A percentile compares a stretch with the other conserved stretches of the same genome.
phyloP scores from a whole-genome alignment of 2,888 invertebrate species.

The Ormyrus nitidulus region DNA sequence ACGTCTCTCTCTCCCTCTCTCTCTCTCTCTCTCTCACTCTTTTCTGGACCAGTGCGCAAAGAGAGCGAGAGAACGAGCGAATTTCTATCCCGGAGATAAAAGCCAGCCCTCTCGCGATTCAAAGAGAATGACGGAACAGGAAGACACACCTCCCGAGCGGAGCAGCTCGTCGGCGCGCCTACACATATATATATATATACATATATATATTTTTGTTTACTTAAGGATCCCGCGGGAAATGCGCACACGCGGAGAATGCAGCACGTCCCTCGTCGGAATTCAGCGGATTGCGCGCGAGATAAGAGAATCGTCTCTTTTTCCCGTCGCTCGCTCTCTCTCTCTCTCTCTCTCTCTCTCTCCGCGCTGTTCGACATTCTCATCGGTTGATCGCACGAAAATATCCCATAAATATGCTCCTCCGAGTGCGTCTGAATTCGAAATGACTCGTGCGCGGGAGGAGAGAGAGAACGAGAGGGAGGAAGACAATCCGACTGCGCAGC shows the following conservation, averaged over 20 bases:
- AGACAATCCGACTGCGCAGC: too few relatives aligned
- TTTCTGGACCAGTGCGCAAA: neutral
- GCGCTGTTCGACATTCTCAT: slow-evolving; percentile 19
- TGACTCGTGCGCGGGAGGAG: neutral
- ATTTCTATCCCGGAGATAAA: slow-evolving; percentile 54
- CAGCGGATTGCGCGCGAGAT: slow-evolving; percentile 32
- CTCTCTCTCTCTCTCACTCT: too few relatives aligned
- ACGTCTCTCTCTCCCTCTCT: slow-evolving; percentile 30
- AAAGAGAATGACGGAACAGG: slow-evolving; percentile 44
- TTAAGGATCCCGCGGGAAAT: slow-evolving; percentile 49
- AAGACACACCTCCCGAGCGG: too few relatives aligned
- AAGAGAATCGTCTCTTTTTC: neutral
- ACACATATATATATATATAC: neutral
- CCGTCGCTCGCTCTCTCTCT: too few relatives aligned
- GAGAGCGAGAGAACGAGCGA: slow-evolving; percentile 2
- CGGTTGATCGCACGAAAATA: slow-evolving; percentile 51
- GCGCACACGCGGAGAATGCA: neutral
- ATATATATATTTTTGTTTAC: slow-evolving; percentile 46
- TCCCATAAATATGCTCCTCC: slow-evolving; percentile 43
- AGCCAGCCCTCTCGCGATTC: slow-evolving; percentile 46
- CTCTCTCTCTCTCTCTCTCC: too few relatives aligned
- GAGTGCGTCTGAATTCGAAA: slow-evolving; percentile 41
- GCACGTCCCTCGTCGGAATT: slow-evolving; percentile 13
- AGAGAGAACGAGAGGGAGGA: too few relatives aligned
- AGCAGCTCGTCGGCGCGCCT: neutral